Evolutionary conservation across 1,140 invertebrate genomes (phyloP).

Genomic region (Ceratoteleas bidentatus): DNA sequence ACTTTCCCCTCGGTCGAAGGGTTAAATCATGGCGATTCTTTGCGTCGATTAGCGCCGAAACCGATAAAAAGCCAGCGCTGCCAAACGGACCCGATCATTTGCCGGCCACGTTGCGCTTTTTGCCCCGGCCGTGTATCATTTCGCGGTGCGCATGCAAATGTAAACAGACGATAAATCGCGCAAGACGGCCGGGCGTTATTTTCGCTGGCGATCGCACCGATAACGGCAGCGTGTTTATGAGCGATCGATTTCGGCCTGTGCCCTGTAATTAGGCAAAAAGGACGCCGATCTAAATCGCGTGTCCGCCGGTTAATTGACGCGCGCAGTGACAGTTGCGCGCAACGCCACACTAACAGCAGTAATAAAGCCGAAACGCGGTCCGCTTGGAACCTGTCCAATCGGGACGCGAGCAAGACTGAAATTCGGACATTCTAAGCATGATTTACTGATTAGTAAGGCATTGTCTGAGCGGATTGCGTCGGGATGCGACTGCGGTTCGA

Average conservation of each 20-base stretch:
- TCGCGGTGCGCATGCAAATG: conserved; percentile 43
- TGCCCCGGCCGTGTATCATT: conserved; percentile 41
- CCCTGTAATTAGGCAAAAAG: conserved; percentile 33
- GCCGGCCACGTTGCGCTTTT: conserved; percentile 32
- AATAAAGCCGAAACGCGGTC: conserved; percentile 54
- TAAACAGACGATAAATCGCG: conserved; percentile 52
- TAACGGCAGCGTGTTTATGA: conserved; percentile 32
- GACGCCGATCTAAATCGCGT: conserved; percentile 16
- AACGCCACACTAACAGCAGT: conserved; percentile 37
- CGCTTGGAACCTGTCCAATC: conserved; percentile 48
- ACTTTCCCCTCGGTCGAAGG: conserved; percentile 54
- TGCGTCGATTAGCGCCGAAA: conserved; percentile 39
- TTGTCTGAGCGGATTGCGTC: conserved; percentile 7
- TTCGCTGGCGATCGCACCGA: conserved; percentile 14
- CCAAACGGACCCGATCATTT: conserved; percentile 52
- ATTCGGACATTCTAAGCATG: conserved; percentile 40
- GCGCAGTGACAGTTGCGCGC: conserved; percentile 45
- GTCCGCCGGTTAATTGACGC: conserved; percentile 46
- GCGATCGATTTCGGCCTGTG: conserved; percentile 23
- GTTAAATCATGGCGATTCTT: conserved; percentile 55
- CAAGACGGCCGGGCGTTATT: conserved; percentile 22
- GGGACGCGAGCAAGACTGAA: conserved; percentile 29
- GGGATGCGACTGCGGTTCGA: background rate
- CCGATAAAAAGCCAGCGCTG: conserved; percentile 39
- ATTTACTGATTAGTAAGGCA: conserved; percentile 39